These are phyloP conservation scores for Tamias sibiricus DNA, from an alignment of 2,113 vertebrate species.

Conservation along the genomic window DNA sequence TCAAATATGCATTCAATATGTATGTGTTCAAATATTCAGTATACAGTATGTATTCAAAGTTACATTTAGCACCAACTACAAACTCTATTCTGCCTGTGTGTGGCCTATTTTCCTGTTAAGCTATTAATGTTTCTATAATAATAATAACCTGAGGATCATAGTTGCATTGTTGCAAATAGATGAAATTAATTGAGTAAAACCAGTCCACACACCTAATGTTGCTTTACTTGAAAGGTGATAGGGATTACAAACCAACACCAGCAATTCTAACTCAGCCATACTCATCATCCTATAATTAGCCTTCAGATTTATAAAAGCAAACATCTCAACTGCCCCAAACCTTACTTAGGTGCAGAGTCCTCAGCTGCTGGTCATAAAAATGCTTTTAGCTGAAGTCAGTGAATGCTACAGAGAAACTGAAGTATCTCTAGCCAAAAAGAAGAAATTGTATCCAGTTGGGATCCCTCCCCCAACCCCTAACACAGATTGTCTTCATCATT, in stretches of 20 bases:
- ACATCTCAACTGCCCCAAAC: background rate
- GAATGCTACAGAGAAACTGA: background rate
- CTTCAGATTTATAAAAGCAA: background rate
- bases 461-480: background rate
- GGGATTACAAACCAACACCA: background rate
- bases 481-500: background rate
- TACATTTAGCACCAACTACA: background rate
- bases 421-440: background rate
- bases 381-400: background rate
- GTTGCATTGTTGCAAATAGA: background rate
- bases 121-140: background rate
- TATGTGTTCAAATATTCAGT: no score
- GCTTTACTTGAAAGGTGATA: background rate
- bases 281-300: background rate
- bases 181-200: background rate
- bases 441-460: background rate
- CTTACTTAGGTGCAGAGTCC: background rate
- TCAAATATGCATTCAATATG: no score
- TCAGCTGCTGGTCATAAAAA: background rate
- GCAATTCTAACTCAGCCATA: background rate
- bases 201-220: background rate
- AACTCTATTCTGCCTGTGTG: background rate
- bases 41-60: background rate
- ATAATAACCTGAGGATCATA: background rate
- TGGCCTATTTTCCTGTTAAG: background rate